These are phyloP conservation scores for Mnemiopsis leidyi DNA, from an alignment of 37 sponge, comb jelly and placozoan genomes.

Conservation along the genomic window DNA sequence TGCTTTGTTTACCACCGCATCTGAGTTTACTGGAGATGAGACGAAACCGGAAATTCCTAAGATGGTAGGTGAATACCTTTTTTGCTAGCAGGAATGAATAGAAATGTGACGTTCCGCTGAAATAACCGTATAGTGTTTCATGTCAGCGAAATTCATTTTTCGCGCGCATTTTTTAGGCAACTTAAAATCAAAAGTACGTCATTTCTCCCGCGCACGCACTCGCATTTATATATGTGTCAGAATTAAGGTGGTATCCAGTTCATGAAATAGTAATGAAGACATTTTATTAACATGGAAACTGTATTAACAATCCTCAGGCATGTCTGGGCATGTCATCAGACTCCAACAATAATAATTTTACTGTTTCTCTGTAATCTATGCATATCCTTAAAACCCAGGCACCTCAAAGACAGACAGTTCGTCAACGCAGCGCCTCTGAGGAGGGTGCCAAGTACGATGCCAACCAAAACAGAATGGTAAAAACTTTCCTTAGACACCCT, in stretches of 20 bases:
- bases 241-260: not conserved
- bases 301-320: not conserved
- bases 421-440: not conserved
- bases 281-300: not conserved
- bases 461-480: slow-evolving; percentile 45
- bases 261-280: not conserved
- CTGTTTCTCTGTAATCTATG: no score
- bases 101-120: no score
- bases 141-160: slow-evolving; percentile 32
- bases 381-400: no score
- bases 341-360: not conserved
- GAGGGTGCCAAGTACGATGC: slow-evolving; percentile 45
- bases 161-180: slow-evolving; percentile 22
- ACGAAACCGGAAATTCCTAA: not conserved
- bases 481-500: slow-evolving; percentile 44
- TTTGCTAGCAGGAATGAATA: no score
- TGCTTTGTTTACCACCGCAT: slow-evolving; percentile 24
- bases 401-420: not conserved
- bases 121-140: not conserved
- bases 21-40: slow-evolving; percentile 9
- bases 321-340: not conserved
- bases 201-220: not conserved
- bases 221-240: not conserved
- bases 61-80: not conserved
- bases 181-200: not conserved